Base-by-base conservation (phyloP, 2,113 vertebrate genomes). In the Neolamprologus cancellatus region DNA sequence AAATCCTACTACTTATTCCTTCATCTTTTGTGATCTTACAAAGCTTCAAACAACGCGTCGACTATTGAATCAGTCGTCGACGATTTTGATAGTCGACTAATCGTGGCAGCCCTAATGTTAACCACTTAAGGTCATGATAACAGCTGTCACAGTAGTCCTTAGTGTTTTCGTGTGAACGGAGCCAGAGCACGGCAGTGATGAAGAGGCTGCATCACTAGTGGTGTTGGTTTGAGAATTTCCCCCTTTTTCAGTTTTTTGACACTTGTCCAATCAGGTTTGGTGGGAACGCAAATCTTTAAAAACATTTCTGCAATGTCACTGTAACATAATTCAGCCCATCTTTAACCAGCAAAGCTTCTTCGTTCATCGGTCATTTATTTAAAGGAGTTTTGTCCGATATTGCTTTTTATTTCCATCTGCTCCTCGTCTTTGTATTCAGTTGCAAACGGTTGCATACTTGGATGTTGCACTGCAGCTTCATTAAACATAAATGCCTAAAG, bases 371-470 rank as follows among this genome's bases (percentile, higher is more conserved):
- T 52, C 34, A 50, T 91, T 54, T 84, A 83, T 82, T 86, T 76
- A 76, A 93, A 66, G 2, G 44, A 44, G 59, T 59, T 71, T 39
- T 87, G 32, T 66, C 71, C 23, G 3, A 7, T 78, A 6, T 84
- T 15, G 28, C 30, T 87, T 82, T 66, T 25, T 4, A 41, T 84
- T 76, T 48, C 4, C 4, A 78, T 39, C 59, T 87, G 48, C 32
- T 88, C 53, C 84, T 48, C 18, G 4, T 64, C 54, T 79, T 87
- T 82, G 78, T 89, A 83, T 82, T 79, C n/a, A 79, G 55, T 59
- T 82, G 50, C n/a, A 88, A 64, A 57, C 82, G 30, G 50, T 78
- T 80, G 86, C 81, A 83, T 93, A 89, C 87, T 78, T 80, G 85
- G 59, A 82, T 83, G 59, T 87, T 78, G 12, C 41, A 20, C 79